These are phyloP conservation scores for Rostratula benghalensis DNA, from an alignment of 2,113 vertebrate genomes.

Conservation along the genomic window DNA sequence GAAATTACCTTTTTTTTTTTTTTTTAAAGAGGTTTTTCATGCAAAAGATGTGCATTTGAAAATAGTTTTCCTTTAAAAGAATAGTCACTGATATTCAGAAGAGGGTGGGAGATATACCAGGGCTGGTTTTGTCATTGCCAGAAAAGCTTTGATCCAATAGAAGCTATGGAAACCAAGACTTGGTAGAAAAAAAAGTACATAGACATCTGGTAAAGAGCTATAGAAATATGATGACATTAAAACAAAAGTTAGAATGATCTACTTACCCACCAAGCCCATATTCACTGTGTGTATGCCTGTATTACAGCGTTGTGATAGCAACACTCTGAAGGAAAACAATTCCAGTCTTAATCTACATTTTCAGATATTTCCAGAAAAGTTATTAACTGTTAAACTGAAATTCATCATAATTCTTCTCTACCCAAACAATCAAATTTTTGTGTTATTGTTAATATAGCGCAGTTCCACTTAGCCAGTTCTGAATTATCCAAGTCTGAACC, in stretches of 20 bases:
- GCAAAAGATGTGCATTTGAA: background rate
- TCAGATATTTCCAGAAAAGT: background rate
- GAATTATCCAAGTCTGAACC: background rate
- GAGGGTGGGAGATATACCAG: background rate
- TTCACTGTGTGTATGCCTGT: background rate
- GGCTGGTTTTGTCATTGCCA: constrained; percentile 51
- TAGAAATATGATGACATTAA: constrained; percentile 39
- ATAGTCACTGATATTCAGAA: constrained; percentile 17
- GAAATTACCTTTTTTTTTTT: background rate
- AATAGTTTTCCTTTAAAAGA: constrained; percentile 37
- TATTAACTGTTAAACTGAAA: constrained; percentile 28
- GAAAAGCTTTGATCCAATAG: constrained; percentile 38
- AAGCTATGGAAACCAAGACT: constrained; percentile 53
- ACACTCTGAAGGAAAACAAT: constrained; percentile 5
- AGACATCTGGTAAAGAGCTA: constrained; percentile 61
- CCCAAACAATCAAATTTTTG: background rate
- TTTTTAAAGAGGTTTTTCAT: background rate
- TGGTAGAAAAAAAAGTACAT: background rate
- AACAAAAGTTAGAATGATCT: constrained; percentile 33
- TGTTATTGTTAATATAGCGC: background rate
- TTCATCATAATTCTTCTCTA: constrained; percentile 1
- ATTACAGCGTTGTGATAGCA: constrained; percentile 42
- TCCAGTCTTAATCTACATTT: background rate
- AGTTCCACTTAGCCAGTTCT: background rate
- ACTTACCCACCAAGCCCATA: background rate